Base-by-base conservation (phyloP, 2,888 invertebrate species). In the Agonum fuliginosum region DNA sequence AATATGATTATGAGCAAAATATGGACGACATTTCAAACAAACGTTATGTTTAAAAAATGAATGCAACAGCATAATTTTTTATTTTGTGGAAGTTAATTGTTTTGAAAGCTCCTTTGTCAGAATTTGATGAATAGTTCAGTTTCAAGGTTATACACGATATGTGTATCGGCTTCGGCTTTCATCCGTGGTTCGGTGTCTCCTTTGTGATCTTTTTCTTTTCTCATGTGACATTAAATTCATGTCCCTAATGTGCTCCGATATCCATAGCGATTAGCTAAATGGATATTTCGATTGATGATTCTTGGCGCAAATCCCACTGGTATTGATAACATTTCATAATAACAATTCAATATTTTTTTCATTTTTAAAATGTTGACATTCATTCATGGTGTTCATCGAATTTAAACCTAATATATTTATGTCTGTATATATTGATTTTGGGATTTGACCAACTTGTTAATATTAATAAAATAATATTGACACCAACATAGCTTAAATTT, bases 151-250 rank as follows among this genome's bases (percentile, higher is more conserved):
- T 22, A 54, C 24, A 22, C 54, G 54, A 54, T 54, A 54, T 54
- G 24, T 54, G 24, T 54, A 27, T 27, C 54, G 54, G 24, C 54
- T 17, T 46, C 46, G n/a, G 54, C 54, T 12, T 54, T 54, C 24
- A 54, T 54, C 22, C 54, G 5, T 3, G 24, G 17, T 6, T 54
- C 22, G 24, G 5, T 3, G 24, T 48, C n/a, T 48, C 54, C 54
- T 22, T 54, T 54, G 54, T 54, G 54, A 54, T 54, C 54, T 54
- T 54, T 54, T 54, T 54, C 20, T 54, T 54, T 54, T 54, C 54
- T 54, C 54, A 12, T 54, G 12, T 54, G 54, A 54, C 54, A 54
- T 54, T 54, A 54, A 54, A 54, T 54, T 54, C 22, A 12, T 22
- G 54, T 54, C 54, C n/a, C 54, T 51, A 51, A 51, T 22, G 22